A percentile compares a stretch with the other conserved stretches of the same genome.
Conservation (phyloP, 2,888 invertebrate genomes). For the Drosophila tripunctata region DNA sequence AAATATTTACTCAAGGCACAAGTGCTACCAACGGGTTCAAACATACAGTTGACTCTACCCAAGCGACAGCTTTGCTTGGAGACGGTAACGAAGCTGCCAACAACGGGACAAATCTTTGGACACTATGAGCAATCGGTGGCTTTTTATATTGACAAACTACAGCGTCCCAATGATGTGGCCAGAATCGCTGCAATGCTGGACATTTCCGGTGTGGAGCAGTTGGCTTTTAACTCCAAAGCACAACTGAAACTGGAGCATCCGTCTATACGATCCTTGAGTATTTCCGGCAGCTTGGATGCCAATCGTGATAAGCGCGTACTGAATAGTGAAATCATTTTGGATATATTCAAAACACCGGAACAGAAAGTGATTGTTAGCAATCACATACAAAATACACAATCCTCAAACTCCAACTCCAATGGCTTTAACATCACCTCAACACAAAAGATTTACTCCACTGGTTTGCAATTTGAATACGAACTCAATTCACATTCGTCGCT, state of each 20-base stretch:
- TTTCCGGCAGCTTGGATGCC: slow-evolving; percentile 84
- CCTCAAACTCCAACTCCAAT: no score
- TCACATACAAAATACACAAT: no score
- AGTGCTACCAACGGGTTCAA: slow-evolving; percentile 87
- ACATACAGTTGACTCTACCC: slow-evolving; percentile 88
- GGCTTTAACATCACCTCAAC: slow-evolving; percentile 84
- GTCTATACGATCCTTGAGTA: slow-evolving; percentile 85
- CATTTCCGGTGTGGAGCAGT: slow-evolving; percentile 85
- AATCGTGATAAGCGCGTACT: slow-evolving; percentile 79
- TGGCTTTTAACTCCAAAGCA: slow-evolving; percentile 85
- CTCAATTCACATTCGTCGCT: slow-evolving; percentile 75
- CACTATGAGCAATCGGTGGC: slow-evolving; percentile 87
- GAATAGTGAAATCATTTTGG: slow-evolving; percentile 85
- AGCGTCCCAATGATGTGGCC: slow-evolving; percentile 89
- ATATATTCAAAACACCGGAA: slow-evolving; percentile 86
- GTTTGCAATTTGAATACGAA: slow-evolving; percentile 79
- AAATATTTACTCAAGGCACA: slow-evolving; percentile 90
- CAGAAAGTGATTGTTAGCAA: slow-evolving; percentile 85
- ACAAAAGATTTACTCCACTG: slow-evolving; percentile 85
- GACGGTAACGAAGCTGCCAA: slow-evolving; percentile 85
- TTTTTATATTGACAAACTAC: slow-evolving; percentile 89
- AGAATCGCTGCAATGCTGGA: slow-evolving; percentile 86
- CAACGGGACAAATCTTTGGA: slow-evolving; percentile 85
- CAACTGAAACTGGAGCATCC: slow-evolving; percentile 89
- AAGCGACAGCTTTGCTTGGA: slow-evolving; percentile 88